A percentile compares a stretch with the other conserved stretches of the same genome.
Conservation (phyloP, 2,113 vertebrate species). For the Peromyscus maniculatus region DNA sequence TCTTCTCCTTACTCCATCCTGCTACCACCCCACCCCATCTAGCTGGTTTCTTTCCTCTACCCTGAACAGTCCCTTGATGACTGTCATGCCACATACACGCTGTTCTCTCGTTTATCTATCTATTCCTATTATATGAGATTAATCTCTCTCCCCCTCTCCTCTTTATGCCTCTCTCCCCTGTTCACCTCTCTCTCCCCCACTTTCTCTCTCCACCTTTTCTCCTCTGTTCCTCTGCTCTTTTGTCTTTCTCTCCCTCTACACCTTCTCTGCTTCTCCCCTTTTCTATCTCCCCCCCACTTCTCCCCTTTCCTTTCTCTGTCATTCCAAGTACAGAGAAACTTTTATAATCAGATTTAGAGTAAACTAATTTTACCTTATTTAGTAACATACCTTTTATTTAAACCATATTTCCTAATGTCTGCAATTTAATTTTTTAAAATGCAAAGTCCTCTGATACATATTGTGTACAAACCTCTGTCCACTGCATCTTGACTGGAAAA, state of each 20-base stretch:
- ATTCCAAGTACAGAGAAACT: not conserved
- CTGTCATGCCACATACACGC: not conserved
- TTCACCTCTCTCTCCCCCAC: too few species aligned
- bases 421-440: not conserved
- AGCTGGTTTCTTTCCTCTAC: not conserved
- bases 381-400: not conserved
- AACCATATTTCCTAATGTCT: not conserved
- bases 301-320: not conserved
- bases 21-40: too few species aligned
- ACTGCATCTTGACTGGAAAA: not conserved
- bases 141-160: too few species aligned
- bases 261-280: too few species aligned
- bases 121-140: not conserved
- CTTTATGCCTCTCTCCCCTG: not conserved
- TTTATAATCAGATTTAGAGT: not conserved
- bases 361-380: not conserved
- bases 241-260: not conserved
- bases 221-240: not conserved
- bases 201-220: not conserved
- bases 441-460: not conserved
- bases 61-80: fast-evolving
- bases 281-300: fast-evolving
- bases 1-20: too few species aligned
- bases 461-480: not conserved
- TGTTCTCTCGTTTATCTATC: not conserved